Conservation (phyloP, 1,140 invertebrate species). For the Neodiprion lecontei region DNA sequence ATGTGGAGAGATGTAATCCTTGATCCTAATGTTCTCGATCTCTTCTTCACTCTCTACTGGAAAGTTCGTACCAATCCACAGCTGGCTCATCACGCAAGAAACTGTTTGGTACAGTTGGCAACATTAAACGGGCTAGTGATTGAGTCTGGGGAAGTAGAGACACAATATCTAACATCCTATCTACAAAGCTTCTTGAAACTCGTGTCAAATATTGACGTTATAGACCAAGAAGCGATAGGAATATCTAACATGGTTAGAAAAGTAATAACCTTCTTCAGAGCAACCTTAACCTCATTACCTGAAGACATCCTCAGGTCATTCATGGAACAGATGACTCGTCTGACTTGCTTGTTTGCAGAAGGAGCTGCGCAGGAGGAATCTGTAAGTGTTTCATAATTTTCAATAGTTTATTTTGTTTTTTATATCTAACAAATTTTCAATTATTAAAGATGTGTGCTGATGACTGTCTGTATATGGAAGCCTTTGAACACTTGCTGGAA, state of each 20-base stretch:
- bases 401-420: slow-evolving; percentile 11
- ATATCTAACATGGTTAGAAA: slow-evolving; percentile 73
- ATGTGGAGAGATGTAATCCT: slow-evolving; percentile 81
- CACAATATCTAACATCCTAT: slow-evolving; percentile 77
- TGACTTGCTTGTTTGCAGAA: slow-evolving; percentile 80
- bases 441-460: slow-evolving; percentile 62
- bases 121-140: slow-evolving; percentile 76
- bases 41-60: slow-evolving; percentile 87
- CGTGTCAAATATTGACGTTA: slow-evolving; percentile 68
- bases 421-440: slow-evolving; percentile 3
- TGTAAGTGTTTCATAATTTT: slow-evolving; percentile 57
- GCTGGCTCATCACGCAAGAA: slow-evolving; percentile 77
- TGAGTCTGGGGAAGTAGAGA: slow-evolving; percentile 63
- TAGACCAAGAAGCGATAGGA: slow-evolving; percentile 69
- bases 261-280: slow-evolving; percentile 69
- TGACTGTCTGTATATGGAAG: slow-evolving; percentile 77
- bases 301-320: slow-evolving; percentile 60
- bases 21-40: slow-evolving; percentile 72
- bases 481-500: slow-evolving; percentile 82
- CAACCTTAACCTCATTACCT: slow-evolving; percentile 57
- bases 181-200: slow-evolving; percentile 75
- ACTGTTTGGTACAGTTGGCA: slow-evolving; percentile 82
- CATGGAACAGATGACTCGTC: slow-evolving; percentile 71
- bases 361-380: slow-evolving; percentile 77
- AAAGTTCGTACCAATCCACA: slow-evolving; percentile 78